These are phyloP conservation scores for Drosophila anceps DNA, from an alignment of 2,888 invertebrate genomes.

Conservation along the genomic window DNA sequence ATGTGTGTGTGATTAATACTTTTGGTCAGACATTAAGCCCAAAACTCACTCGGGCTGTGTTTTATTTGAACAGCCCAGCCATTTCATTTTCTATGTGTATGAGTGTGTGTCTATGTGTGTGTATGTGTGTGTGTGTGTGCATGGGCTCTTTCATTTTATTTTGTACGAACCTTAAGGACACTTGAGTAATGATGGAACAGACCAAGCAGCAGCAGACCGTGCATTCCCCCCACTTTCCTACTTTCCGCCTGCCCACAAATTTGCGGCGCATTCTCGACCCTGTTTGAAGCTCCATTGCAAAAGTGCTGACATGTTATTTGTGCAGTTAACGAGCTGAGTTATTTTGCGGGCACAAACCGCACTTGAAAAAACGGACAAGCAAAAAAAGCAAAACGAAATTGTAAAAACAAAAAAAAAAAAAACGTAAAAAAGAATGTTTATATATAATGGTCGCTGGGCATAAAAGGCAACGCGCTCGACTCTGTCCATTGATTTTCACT, in stretches of 20 bases:
- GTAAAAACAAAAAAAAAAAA: slow-evolving; percentile 23
- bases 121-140: slow-evolving; percentile 15
- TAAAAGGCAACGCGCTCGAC: slow-evolving; percentile 32
- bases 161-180: slow-evolving; percentile 73
- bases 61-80: slow-evolving; percentile 69
- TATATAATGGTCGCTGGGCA: slow-evolving; percentile 15
- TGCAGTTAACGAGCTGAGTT: slow-evolving; percentile 81
- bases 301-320: slow-evolving; percentile 81
- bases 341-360: slow-evolving; percentile 76
- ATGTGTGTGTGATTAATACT: slow-evolving; percentile 76
- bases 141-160: slow-evolving; percentile 64
- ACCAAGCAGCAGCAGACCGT: slow-evolving; percentile 55
- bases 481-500: slow-evolving; percentile 58
- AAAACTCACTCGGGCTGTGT: slow-evolving; percentile 56
- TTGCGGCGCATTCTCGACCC: slow-evolving; percentile 63
- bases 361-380: slow-evolving; percentile 66
- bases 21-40: slow-evolving; percentile 75
- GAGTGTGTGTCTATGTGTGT: slow-evolving; percentile 9
- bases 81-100: slow-evolving; percentile 27
- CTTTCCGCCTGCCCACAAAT: slow-evolving; percentile 53
- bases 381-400: slow-evolving; percentile 8
- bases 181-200: slow-evolving; percentile 79
- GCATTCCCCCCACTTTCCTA: background rate
- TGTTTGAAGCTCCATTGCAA: slow-evolving; percentile 63
- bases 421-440: background rate